These are phyloP conservation scores for Pyralis farinalis DNA, from an alignment of 2,888 invertebrate genomes.

Conservation along the genomic window DNA sequence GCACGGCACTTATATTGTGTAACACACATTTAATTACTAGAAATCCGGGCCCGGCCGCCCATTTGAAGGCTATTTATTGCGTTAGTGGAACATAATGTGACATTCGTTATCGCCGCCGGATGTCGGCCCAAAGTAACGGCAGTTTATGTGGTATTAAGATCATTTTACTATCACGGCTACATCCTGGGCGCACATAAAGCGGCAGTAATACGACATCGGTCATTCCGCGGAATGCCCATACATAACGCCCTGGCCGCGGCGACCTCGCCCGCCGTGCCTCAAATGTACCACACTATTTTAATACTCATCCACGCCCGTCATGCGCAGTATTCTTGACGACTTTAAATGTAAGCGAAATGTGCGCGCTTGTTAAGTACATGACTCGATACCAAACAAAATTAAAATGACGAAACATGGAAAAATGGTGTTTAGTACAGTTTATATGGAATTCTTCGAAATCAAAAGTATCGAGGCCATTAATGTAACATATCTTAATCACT, in stretches of 20 bases:
- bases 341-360: no score
- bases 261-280: not conserved
- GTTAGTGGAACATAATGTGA: constrained; percentile 39
- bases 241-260: not conserved
- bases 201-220: constrained; percentile 39
- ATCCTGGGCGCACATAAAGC: constrained; percentile 61
- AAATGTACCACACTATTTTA: constrained; percentile 2
- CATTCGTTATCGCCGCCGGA: constrained; percentile 27
- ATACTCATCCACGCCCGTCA: no score
- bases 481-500: no score
- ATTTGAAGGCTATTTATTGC: constrained; percentile 22
- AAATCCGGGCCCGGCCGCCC: constrained; percentile 8
- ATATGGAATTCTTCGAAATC: no score
- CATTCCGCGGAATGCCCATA: constrained; percentile 29
- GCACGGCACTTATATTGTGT: no score
- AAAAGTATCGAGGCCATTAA: no score
- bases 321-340: no score
- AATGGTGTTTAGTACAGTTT: no score
- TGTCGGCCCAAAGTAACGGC: constrained; percentile 28
- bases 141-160: constrained; percentile 66
- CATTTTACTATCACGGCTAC: constrained; percentile 70
- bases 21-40: no score
- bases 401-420: no score
- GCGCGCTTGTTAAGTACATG: no score
- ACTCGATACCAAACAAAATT: no score